A percentile compares a stretch with the other conserved stretches of the same genome.
phyloP scores from a whole-genome alignment of 53 echinoderm and acorn worm genomes.

The Hippasteria phrygiana region DNA sequence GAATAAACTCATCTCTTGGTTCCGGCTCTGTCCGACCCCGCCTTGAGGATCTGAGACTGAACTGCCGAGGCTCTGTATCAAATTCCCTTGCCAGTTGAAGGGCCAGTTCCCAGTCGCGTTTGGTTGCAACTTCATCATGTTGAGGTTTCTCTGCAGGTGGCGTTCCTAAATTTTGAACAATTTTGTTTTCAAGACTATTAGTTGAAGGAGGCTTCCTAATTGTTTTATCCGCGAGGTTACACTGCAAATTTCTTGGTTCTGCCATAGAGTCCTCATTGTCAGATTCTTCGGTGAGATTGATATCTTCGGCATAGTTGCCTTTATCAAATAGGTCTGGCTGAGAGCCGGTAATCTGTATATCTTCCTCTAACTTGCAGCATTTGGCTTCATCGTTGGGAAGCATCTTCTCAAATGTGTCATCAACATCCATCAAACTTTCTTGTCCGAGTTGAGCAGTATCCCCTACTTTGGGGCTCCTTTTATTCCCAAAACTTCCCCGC shows the following conservation, averaged over 20 bases:
- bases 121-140: conserved; percentile 49
- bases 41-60: conserved; percentile 55
- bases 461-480: conserved; percentile 6
- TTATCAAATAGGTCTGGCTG: too few species aligned
- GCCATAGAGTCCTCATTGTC: not conserved
- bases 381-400: not conserved
- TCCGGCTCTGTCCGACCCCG: not conserved
- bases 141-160: conserved; percentile 22
- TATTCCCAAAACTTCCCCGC: conserved; percentile 8
- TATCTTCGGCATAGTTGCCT: too few species aligned
- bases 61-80: conserved; percentile 84
- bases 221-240: conserved; percentile 4
- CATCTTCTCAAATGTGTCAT: conserved; percentile 45
- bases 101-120: conserved; percentile 96
- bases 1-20: not conserved
- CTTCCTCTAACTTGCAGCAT: not conserved
- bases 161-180: not conserved
- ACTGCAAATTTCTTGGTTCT: not conserved
- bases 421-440: not conserved
- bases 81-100: conserved; percentile 85
- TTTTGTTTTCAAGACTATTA: not conserved
- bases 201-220: not conserved
- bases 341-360: too few species aligned
- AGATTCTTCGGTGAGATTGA: conserved; percentile 38
- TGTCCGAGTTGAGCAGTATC: not conserved